phyloP scores from a whole-genome alignment of 2,888 invertebrate species.

The Caenorhabditis wallacei region DNA sequence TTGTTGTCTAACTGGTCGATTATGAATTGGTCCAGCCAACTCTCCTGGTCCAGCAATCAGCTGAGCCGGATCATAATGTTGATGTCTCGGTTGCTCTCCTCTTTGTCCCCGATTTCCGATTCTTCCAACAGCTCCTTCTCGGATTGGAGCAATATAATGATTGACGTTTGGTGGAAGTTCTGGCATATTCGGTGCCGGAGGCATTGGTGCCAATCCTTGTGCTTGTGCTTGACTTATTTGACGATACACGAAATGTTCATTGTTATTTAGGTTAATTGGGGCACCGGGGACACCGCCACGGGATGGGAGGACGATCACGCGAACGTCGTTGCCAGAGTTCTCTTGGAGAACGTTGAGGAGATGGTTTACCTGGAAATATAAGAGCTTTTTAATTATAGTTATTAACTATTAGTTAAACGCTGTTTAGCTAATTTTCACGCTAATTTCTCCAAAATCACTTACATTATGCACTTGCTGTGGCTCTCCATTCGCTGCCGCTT shows the following conservation, averaged over 20 bases:
- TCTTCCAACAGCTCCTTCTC: conserved; percentile 1
- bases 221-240: background rate
- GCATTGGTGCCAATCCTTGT: background rate
- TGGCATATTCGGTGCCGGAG: background rate
- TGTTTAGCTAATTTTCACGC: too few relatives aligned
- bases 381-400: too few relatives aligned
- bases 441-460: background rate
- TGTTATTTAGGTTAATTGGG: conserved; percentile 15
- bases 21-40: background rate
- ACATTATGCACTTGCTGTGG: conserved; percentile 26
- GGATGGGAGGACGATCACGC: conserved; percentile 33
- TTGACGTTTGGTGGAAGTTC: background rate
- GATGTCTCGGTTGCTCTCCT: background rate
- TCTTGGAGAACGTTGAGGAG: conserved; percentile 34
- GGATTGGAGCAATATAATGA: conserved; percentile 9
- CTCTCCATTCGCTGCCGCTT: conserved; percentile 10
- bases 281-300: conserved; percentile 2
- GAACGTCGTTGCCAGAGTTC: conserved; percentile 17
- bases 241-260: conserved; percentile 11
- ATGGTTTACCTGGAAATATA: conserved; percentile 34
- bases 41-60: background rate
- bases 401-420: too few relatives aligned
- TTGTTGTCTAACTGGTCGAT: background rate
- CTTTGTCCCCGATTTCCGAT: background rate
- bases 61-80: background rate